These are phyloP conservation scores for Embiotoca jacksoni DNA, from an alignment of 2,113 vertebrate species.

Conservation along the genomic window DNA sequence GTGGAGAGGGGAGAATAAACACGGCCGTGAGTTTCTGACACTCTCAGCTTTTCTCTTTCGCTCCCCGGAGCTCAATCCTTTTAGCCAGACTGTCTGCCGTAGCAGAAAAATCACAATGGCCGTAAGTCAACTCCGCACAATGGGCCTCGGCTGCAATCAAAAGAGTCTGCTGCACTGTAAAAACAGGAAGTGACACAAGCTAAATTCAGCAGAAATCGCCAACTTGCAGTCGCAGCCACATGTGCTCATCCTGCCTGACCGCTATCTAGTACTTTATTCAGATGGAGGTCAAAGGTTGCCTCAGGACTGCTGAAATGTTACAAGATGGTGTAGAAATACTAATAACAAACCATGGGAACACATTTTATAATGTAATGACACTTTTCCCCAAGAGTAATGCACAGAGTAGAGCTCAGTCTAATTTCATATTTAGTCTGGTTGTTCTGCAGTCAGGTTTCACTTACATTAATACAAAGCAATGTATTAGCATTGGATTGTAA, in stretches of 20 bases:
- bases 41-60: constrained; percentile 72
- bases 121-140: constrained; percentile 62
- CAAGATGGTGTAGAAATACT: not conserved
- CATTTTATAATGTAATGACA: too few species aligned
- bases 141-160: constrained; percentile 50
- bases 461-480: too few species aligned
- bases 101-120: constrained; percentile 67
- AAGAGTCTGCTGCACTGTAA: constrained; percentile 68
- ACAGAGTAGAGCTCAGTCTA: not conserved
- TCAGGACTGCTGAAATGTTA: not conserved
- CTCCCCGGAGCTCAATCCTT: constrained; percentile 53
- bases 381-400: not conserved
- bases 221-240: constrained; percentile 14
- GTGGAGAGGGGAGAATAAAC: constrained; percentile 63
- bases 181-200: constrained; percentile 52
- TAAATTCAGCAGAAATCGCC: constrained; percentile 40
- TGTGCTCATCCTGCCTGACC: constrained; percentile 28
- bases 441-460: too few species aligned
- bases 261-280: constrained; percentile 7
- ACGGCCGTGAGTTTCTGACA: constrained; percentile 72
- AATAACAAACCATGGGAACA: not conserved
- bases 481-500: too few species aligned
- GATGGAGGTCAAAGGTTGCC: not conserved
- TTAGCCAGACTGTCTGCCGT: constrained; percentile 64
- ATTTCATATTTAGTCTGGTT: too few species aligned